phyloP scores from a whole-genome alignment of 2,888 invertebrate genomes.

The Amphipoea oculea region DNA sequence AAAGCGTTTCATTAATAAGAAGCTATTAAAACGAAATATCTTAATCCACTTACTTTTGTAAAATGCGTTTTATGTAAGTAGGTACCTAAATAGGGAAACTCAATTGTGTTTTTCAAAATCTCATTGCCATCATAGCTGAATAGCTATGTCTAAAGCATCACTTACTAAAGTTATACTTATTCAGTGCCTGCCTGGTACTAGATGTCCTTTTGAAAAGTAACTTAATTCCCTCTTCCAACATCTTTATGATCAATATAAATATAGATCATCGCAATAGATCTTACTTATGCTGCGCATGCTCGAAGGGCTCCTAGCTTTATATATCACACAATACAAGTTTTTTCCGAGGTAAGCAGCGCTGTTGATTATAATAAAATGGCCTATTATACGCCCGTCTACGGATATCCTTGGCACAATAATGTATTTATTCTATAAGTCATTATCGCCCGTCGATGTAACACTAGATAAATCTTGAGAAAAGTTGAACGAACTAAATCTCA shows the following conservation, averaged over 20 bases:
- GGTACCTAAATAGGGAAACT: background rate
- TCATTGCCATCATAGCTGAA: background rate
- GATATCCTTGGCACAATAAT: conserved; percentile 53
- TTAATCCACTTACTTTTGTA: background rate
- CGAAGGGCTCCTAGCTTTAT: conserved; percentile 36
- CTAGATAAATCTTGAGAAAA: conserved; percentile 55
- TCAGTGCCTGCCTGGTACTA: background rate
- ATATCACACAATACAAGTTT: conserved; percentile 53
- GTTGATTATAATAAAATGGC: conserved; percentile 59
- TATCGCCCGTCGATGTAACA: conserved; percentile 52
- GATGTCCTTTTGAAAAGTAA: conserved; percentile 28
- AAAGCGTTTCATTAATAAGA: background rate
- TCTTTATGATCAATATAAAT: conserved; percentile 51
- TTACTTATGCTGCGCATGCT: conserved; percentile 49
- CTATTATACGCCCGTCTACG: conserved; percentile 63
- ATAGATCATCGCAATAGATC: conserved; percentile 56
- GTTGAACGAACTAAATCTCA: conserved; percentile 77
- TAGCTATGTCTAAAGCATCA: background rate
- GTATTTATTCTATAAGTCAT: conserved; percentile 66
- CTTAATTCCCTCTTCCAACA: conserved; percentile 31
- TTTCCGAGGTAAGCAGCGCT: conserved; percentile 57
- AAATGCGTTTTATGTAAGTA: background rate
- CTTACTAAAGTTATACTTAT: background rate
- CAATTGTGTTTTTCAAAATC: background rate
- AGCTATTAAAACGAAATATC: background rate